Evolutionary conservation across 2,113 vertebrate genomes (phyloP).

Genomic region (Leucopsar rothschildi): DNA sequence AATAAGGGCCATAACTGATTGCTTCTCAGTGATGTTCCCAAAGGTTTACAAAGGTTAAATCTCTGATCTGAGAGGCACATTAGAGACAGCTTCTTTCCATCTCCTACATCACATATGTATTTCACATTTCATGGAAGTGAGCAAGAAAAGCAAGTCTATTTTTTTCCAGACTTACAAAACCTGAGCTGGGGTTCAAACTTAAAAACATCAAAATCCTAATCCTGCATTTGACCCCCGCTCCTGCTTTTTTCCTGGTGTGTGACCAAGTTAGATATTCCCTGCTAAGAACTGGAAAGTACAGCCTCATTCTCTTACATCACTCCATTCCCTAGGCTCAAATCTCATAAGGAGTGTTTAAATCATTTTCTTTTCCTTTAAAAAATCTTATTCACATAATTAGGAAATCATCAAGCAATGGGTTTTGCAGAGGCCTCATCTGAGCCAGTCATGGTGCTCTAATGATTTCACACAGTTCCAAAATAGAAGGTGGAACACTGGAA

Average conservation of each 20-base stretch:
- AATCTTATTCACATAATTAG: neutral
- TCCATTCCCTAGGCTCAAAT: neutral
- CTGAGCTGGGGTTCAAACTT: neutral
- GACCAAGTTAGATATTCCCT: neutral
- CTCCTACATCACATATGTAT: neutral
- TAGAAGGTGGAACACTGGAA: neutral
- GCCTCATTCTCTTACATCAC: neutral
- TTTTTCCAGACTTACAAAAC: neutral
- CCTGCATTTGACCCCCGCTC: neutral
- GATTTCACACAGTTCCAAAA: neutral
- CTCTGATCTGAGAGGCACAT: neutral
- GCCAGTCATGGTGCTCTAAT: neutral
- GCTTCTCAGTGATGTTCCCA: neutral
- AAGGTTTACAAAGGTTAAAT: neutral
- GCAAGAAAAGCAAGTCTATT: neutral
- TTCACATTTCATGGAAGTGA: neutral
- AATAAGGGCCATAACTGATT: neutral
- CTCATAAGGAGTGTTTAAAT: neutral
- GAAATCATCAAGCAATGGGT: neutral
- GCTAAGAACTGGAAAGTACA: neutral
- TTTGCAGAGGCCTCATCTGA: neutral
- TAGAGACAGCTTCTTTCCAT: neutral
- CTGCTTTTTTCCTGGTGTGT: neutral
- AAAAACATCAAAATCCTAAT: neutral
- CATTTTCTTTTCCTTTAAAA: neutral